These are phyloP conservation scores for Chironomus striatipennis DNA, from an alignment of 1,140 invertebrate species.

Conservation along the genomic window DNA sequence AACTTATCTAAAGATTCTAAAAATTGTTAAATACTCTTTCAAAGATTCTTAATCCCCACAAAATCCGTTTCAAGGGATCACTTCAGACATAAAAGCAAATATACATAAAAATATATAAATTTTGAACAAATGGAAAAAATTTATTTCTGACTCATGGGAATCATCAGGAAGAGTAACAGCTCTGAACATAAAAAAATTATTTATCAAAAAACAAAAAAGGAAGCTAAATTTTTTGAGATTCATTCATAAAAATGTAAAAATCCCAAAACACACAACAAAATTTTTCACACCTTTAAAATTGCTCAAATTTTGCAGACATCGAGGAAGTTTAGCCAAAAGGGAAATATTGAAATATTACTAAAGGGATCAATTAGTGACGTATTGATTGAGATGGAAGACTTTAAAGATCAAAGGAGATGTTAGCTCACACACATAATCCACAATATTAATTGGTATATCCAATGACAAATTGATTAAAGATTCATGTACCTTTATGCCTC, in stretches of 20 bases:
- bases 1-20: too few species aligned
- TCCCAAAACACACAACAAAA: too few species aligned
- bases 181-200: background rate
- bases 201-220: background rate
- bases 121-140: background rate
- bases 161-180: background rate
- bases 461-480: conserved; percentile 16
- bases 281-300: too few species aligned
- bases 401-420: conserved; percentile 18
- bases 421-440: conserved; percentile 8
- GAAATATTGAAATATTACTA: background rate
- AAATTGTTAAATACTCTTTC: too few species aligned
- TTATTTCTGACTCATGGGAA: background rate
- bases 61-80: too few species aligned
- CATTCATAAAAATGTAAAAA: too few species aligned
- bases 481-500: background rate
- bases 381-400: conserved; percentile 16
- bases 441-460: conserved; percentile 11
- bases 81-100: too few species aligned
- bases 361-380: background rate
- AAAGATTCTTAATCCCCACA: too few species aligned
- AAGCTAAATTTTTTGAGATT: background rate
- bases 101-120: too few species aligned
- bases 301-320: too few species aligned
- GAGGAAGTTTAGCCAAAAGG: too few species aligned